Base-by-base conservation (phyloP, 2,888 invertebrate genomes). In the Drosophila fulvimacula region DNA sequence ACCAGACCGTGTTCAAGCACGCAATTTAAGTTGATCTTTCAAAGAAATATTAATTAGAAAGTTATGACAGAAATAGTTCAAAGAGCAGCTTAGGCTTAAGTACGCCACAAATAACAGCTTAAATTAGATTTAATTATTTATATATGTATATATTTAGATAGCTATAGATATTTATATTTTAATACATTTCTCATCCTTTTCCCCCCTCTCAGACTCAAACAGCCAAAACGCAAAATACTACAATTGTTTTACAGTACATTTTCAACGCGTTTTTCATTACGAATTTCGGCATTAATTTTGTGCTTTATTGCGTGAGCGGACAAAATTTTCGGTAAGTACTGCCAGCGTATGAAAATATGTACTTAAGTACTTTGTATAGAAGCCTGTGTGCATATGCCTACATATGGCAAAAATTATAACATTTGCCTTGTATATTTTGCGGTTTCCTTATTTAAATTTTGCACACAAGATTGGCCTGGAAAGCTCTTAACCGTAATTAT, bases 281-380 rank as follows among this genome's bases (percentile, higher is more conserved):
- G 6, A 97, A 97, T 93, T 97, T 96, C 89, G 96, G 96, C 42
- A 96, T 97, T 61, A 97, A 97, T 93, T 97, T 97, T 90, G 94
- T 95, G 3, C 93, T 97, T 46, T 97, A 97, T 93, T 97, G 97
- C 92, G 94, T 96, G 52, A 95, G 95, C 82, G 97, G 97, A 0
- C 95, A 96, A 90, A 96, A 96, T 93, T 97, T 97, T 92, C 93
- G 96, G 61, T 94, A 94, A 90, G 90, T 81, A 59, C 44, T 44
- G 1, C 2, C 38, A 32, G 3, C 7, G 27, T 27, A 34, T 30
- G 6, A 4, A 15, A 32, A 27, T 7, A 21, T 15, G 21, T 7
- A 19, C 38, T 13, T 19, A 30, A 30, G 32, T 17, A 41, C 27
- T 30, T 39, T 10, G 0, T 3, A 11, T 10, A 5, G 3, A 38